A percentile compares a stretch with the other conserved stretches of the same genome.
Evolutionary conservation across 2,888 invertebrate species (phyloP).

Genomic region (Blastobasis adustella): DNA sequence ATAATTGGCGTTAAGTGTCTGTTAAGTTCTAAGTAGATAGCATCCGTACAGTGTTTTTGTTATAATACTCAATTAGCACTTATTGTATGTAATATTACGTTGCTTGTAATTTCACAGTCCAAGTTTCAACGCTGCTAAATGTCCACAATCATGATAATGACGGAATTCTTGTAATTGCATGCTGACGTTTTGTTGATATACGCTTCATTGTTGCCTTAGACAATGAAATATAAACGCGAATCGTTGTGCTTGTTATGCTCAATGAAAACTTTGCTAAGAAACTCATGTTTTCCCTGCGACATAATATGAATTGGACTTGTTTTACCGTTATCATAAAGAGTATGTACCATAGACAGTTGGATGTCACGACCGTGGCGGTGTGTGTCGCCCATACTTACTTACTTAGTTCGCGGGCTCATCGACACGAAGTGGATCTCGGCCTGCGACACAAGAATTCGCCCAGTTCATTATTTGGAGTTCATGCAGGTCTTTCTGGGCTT

Average conservation of each 20-base stretch:
- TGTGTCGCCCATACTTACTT: too few species aligned
- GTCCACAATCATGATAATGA: slow-evolving; percentile 44
- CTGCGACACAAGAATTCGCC: too few species aligned
- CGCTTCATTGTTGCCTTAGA: slow-evolving; percentile 3
- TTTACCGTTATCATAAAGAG: too few species aligned
- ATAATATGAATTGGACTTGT: too few species aligned
- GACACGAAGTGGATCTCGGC: too few species aligned
- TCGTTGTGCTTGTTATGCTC: neutral
- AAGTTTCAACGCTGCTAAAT: slow-evolving; percentile 32
- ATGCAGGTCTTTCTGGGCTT: too few species aligned
- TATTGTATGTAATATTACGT: slow-evolving; percentile 34
- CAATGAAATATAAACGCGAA: slow-evolving; percentile 1
- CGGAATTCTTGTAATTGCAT: slow-evolving; percentile 38
- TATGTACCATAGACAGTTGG: too few species aligned
- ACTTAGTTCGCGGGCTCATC: too few species aligned
- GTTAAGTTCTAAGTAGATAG: slow-evolving; percentile 67
- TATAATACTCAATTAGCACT: slow-evolving; percentile 55
- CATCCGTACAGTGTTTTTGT: slow-evolving; percentile 46
- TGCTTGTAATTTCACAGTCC: slow-evolving; percentile 44
- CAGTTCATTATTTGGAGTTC: too few species aligned
- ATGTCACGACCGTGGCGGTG: too few species aligned
- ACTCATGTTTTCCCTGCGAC: too few species aligned
- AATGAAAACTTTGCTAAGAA: too few species aligned
- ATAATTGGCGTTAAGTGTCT: slow-evolving; percentile 68
- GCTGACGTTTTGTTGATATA: slow-evolving; percentile 7